Conservation (phyloP, 2,113 vertebrate species). For the Cochlearius cochlearius region DNA sequence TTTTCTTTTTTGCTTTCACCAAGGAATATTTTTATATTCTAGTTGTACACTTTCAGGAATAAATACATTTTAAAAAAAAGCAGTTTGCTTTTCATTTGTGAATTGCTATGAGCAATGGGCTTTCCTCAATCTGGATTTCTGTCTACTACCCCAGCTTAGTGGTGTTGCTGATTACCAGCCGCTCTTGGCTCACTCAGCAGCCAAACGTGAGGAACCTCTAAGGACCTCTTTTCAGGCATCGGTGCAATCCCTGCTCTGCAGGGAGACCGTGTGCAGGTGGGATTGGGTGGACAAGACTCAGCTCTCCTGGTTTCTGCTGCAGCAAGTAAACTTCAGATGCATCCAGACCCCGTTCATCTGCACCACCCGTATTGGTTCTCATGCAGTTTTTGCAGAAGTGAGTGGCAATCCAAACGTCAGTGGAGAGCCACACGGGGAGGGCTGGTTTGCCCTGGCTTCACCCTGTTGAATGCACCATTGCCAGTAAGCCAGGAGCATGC, state of each 20-base stretch:
- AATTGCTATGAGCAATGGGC: neutral
- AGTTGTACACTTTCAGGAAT: neutral
- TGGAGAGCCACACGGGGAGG: neutral
- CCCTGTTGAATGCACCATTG: neutral
- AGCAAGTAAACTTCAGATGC: neutral
- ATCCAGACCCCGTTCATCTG: neutral
- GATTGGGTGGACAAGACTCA: neutral
- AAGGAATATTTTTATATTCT: constrained; percentile 10
- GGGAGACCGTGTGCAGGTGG: neutral
- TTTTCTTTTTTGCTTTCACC: neutral
- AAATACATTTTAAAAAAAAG: neutral
- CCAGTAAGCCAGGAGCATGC: neutral
- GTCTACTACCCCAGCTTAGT: neutral
- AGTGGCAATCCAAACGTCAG: fast-evolving
- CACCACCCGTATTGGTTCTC: fast-evolving
- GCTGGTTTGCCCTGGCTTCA: neutral
- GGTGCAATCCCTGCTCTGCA: neutral
- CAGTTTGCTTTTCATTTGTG: neutral
- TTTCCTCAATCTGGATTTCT: neutral
- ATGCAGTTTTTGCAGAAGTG: neutral
- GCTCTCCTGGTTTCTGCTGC: neutral
- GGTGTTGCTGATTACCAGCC: neutral
- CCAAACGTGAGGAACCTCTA: neutral
- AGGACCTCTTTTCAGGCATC: neutral
- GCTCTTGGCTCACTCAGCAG: neutral